Conservation (phyloP, 2,113 vertebrate species). For the Burhinus bistriatus region DNA sequence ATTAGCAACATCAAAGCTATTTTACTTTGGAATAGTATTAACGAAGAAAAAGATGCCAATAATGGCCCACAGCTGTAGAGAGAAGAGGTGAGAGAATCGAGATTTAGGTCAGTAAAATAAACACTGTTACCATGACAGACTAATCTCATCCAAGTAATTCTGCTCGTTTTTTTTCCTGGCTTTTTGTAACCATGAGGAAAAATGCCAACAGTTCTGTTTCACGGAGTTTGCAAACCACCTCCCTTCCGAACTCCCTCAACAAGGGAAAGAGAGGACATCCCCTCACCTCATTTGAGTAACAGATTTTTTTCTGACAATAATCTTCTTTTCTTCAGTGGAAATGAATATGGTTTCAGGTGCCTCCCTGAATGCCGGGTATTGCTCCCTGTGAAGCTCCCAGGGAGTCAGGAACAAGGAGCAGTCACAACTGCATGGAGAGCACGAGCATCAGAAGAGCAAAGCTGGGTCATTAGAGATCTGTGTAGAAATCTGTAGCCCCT, state of each 20-base stretch:
- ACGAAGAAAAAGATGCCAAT: background rate
- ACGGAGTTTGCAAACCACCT: background rate
- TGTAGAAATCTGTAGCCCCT: background rate
- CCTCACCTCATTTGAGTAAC: background rate
- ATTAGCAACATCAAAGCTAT: background rate
- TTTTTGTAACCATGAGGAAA: background rate
- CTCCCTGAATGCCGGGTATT: background rate
- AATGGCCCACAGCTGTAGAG: background rate
- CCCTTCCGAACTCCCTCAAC: background rate
- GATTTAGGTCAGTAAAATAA: slow-evolving; percentile 22
- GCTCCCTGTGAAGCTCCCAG: background rate
- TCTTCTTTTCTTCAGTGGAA: background rate
- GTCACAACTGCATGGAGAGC: background rate
- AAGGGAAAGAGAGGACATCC: background rate
- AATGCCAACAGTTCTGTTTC: background rate
- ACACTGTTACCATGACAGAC: background rate
- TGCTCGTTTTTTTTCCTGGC: background rate
- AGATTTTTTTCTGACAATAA: background rate
- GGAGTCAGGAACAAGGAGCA: background rate
- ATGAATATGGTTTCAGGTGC: background rate
- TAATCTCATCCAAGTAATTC: background rate
- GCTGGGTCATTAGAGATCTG: background rate
- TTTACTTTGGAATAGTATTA: background rate
- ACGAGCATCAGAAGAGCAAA: background rate
- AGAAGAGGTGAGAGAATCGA: background rate